Evolutionary conservation across 1,140 invertebrate species (phyloP).

Genomic region (Bombus consobrinus): DNA sequence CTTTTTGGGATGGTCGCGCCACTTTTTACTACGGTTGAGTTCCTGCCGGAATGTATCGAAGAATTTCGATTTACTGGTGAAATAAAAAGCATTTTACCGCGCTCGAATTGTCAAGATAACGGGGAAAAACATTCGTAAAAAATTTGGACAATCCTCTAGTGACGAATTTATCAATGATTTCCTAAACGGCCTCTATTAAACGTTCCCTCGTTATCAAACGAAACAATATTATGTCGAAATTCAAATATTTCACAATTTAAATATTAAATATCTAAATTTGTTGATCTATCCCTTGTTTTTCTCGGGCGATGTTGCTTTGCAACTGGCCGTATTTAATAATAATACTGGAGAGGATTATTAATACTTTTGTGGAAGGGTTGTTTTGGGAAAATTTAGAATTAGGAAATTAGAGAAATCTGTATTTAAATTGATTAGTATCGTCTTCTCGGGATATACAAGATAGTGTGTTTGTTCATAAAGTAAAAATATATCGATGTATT

Average conservation of each 20-base stretch:
- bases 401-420: too few species aligned
- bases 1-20: not conserved
- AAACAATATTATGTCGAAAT: not conserved
- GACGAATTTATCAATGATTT: constrained; percentile 22
- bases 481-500: too few species aligned
- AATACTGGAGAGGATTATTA: too few species aligned
- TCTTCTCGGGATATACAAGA: too few species aligned
- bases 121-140: not conserved
- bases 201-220: not conserved
- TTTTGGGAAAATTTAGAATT: too few species aligned
- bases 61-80: not conserved
- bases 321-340: too few species aligned
- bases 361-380: too few species aligned
- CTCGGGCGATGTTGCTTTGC: too few species aligned
- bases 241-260: not conserved
- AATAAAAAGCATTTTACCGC: not conserved
- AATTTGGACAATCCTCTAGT: not conserved
- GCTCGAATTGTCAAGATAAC: constrained; percentile 31
- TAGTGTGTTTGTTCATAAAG: too few species aligned
- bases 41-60: not conserved
- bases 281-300: too few species aligned
- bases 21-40: constrained; percentile 13
- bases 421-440: too few species aligned
- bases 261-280: too few species aligned
- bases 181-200: not conserved